These are phyloP conservation scores for Penaeus indicus DNA, from an alignment of 1,140 invertebrate species.

Conservation along the genomic window DNA sequence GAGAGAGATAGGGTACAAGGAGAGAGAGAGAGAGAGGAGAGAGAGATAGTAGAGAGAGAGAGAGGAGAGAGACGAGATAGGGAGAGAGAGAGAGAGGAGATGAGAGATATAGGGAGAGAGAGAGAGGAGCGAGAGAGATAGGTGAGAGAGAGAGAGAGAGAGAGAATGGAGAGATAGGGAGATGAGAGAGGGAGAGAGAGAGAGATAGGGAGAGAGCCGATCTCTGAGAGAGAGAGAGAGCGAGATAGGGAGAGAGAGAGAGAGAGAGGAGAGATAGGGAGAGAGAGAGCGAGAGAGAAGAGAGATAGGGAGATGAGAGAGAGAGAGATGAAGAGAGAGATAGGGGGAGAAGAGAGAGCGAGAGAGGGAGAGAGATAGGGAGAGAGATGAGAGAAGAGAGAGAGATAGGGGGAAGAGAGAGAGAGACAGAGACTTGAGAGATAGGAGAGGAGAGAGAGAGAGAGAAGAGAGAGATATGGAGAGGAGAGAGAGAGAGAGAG, in stretches of 20 bases:
- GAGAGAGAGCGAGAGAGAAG: conserved; percentile 1
- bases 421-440: no score
- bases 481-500: no score
- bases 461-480: no score
- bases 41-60: background rate
- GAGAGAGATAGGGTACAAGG: background rate
- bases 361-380: no score
- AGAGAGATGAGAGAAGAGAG: no score
- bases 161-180: background rate
- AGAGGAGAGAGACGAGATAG: background rate
- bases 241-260: background rate
- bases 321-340: no score
- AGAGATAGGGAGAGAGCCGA: background rate
- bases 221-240: background rate
- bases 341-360: no score
- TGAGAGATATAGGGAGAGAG: background rate
- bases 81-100: conserved; percentile 1
- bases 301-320: background rate
- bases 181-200: background rate
- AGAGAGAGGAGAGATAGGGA: conserved; percentile 2
- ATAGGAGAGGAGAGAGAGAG: no score
- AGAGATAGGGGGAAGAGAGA: no score
- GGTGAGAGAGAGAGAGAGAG: no score
- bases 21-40: background rate
- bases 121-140: background rate